Conservation (phyloP, 2,888 invertebrate genomes). For the Agonum fuliginosum region DNA sequence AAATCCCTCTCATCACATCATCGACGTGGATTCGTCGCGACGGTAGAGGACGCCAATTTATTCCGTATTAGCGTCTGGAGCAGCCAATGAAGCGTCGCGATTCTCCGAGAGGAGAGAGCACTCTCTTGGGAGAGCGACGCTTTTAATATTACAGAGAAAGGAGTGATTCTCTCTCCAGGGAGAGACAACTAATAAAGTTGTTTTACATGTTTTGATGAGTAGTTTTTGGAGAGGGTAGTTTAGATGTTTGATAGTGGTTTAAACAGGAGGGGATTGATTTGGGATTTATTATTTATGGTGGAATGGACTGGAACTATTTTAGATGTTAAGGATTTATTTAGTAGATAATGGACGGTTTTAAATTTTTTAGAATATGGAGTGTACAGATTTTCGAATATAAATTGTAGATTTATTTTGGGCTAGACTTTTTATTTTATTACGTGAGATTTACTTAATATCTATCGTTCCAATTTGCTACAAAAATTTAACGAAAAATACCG, state of each 20-base stretch:
- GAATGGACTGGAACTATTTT: too few species aligned
- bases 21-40: constrained; percentile 65
- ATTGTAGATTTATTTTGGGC: too few species aligned
- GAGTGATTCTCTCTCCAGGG: constrained; percentile 12
- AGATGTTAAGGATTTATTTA: too few species aligned
- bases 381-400: too few species aligned
- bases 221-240: not conserved
- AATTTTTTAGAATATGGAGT: too few species aligned
- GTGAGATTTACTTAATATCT: too few species aligned
- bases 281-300: not conserved
- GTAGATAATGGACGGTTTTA: too few species aligned
- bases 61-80: constrained; percentile 67
- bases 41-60: constrained; percentile 67
- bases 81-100: constrained; percentile 66
- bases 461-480: too few species aligned
- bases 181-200: not conserved
- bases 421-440: too few species aligned
- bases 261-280: not conserved
- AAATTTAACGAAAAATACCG: too few species aligned
- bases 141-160: constrained; percentile 16
- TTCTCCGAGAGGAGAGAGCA: constrained; percentile 63
- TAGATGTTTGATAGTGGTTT: not conserved
- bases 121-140: constrained; percentile 52
- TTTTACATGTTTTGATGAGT: constrained; percentile 23
- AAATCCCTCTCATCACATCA: not conserved